Evolutionary conservation across 2,888 invertebrate genomes (phyloP), one percentile per base, ranked within the genome.

Genomic region (Parapristionchus giblindavisi): DNA sequence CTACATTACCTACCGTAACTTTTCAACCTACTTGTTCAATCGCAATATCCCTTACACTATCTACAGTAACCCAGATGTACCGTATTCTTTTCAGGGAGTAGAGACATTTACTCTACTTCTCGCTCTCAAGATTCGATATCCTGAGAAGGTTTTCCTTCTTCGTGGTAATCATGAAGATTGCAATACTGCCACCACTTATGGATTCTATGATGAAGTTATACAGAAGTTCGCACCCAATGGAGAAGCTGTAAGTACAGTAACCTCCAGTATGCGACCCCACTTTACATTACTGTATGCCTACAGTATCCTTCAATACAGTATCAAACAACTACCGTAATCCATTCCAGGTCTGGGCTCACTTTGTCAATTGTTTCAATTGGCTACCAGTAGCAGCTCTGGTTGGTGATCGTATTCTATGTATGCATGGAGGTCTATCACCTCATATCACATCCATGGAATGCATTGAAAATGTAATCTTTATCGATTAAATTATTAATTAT

Each of bases 81-180:
- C 17, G 66, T 61, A n/a, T n/a, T n/a, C n/a, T n/a, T 40, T 4
- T 54, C 58, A 73, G 60, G 80, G 80, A 17, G 76, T 81, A 27
- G 80, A 80, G 61, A 75, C 76, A 34, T 40, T 78, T 40, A 21
- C 76, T 2, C 65, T 80, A 21, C 36, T 80, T 14, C 68, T 80
- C 14, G 75, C 78, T 0, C 52, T 80, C 58, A 79, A 80, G 65
- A 74, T 80, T 43, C 82, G 82, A 17, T 82, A 82, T 61, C 85
- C 85, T 21, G 75, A 79, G 1, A 79, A 79, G 27, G 72, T 72
- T 1, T 72, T 72, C 60, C 27, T 72, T 27, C 60, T 80, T n/a
- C 75, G 85, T 27, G 85, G 85, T n/a, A 85, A 85, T 70, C 85
- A 85, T 73, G 85, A 85, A 43, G 85, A 85, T 76, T 80, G 79